A percentile compares a stretch with the other conserved stretches of the same genome.
These are phyloP conservation scores for Parus major DNA, from an alignment of 2,113 vertebrate species.

Conservation along the genomic window DNA sequence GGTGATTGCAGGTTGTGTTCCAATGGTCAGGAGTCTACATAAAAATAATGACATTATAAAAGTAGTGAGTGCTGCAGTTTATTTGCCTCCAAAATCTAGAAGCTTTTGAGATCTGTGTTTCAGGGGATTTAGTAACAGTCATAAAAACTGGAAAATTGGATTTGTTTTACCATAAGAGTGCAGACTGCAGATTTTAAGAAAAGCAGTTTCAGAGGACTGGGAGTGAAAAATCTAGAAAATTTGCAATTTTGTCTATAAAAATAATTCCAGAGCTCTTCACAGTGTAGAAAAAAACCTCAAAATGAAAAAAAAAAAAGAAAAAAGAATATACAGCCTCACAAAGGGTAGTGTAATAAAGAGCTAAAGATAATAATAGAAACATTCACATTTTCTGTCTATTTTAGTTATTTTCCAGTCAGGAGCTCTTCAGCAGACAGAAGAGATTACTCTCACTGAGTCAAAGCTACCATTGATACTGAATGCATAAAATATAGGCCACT, in stretches of 20 bases:
- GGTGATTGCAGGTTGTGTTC: not conserved
- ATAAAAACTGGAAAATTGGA: not conserved
- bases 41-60: not conserved
- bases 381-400: not conserved
- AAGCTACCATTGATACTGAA: not conserved
- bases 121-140: not conserved
- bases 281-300: not conserved
- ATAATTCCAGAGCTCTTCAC: not conserved
- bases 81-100: not conserved
- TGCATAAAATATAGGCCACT: conserved; percentile 36
- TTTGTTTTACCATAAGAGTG: not conserved
- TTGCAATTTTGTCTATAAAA: not conserved
- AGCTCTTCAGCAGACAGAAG: not conserved
- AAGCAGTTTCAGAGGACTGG: not conserved
- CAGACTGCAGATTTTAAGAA: not conserved
- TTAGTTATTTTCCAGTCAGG: conserved; percentile 1
- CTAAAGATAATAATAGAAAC: conserved; percentile 1
- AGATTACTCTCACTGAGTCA: not conserved
- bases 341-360: not conserved
- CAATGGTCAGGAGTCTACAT: not conserved
- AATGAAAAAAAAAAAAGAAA: not conserved
- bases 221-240: not conserved
- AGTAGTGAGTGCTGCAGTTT: not conserved
- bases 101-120: not conserved
- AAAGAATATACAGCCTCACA: not conserved